phyloP scores from a whole-genome alignment of 2,888 invertebrate genomes.

The Nomada goodeniana region DNA sequence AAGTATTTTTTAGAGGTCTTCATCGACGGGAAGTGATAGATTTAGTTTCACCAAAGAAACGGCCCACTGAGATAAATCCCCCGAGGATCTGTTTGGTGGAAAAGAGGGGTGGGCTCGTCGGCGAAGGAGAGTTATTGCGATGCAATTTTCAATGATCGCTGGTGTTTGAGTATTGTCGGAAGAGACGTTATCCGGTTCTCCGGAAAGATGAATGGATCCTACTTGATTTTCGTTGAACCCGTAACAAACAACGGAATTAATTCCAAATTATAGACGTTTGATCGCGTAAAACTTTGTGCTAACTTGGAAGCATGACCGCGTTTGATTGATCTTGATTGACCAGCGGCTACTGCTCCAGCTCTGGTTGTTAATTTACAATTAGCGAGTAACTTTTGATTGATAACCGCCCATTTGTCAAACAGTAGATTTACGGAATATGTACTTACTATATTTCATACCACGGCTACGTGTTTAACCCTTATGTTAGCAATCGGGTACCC shows the following conservation, averaged over 20 bases:
- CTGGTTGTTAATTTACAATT: not conserved
- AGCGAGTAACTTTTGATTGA: not conserved
- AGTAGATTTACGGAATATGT: too few relatives aligned
- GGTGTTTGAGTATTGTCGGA: not conserved
- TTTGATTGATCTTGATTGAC: slow-evolving; percentile 25
- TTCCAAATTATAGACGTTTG: not conserved
- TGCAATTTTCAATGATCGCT: slow-evolving; percentile 3
- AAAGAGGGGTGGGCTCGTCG: too few relatives aligned
- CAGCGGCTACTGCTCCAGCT: slow-evolving; percentile 1
- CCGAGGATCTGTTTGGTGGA: not conserved
- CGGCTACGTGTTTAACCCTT: too few relatives aligned
- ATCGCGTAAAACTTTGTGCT: not conserved
- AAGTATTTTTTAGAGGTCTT: not conserved
- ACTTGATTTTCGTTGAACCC: not conserved
- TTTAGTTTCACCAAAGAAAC: not conserved
- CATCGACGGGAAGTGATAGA: slow-evolving; percentile 5
- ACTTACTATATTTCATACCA: too few relatives aligned
- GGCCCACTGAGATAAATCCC: not conserved
- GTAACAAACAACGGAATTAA: not conserved
- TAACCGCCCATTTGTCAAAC: not conserved
- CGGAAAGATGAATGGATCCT: not conserved
- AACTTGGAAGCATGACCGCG: slow-evolving; percentile 2
- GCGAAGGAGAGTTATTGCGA: not conserved
- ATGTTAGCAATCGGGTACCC: too few relatives aligned
- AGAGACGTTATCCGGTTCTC: too few relatives aligned